Evolutionary conservation across 2,113 vertebrate species (phyloP).

Genomic region (Tachuris rubrigastra): DNA sequence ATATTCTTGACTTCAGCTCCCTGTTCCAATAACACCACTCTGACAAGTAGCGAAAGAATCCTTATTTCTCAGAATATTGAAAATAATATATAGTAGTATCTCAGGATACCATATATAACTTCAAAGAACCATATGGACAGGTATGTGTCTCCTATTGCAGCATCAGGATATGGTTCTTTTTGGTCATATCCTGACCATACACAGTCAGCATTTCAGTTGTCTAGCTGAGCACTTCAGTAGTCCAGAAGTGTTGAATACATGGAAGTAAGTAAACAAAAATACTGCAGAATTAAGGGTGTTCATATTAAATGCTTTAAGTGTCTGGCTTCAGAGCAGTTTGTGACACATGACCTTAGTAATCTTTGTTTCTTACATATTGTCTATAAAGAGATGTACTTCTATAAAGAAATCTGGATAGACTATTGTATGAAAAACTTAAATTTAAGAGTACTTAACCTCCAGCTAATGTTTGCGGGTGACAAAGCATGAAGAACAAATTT

Average conservation of each 20-base stretch:
- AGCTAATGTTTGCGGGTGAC: background rate
- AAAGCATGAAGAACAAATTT: background rate
- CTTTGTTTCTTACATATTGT: background rate
- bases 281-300: background rate
- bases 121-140: background rate
- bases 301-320: background rate
- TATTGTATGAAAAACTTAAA: background rate
- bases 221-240: background rate
- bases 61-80: background rate
- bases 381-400: background rate
- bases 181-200: background rate
- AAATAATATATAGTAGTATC: background rate
- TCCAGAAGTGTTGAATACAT: background rate
- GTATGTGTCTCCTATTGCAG: background rate
- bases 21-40: background rate
- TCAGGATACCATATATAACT: background rate
- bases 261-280: background rate
- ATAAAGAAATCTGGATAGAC: background rate
- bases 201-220: background rate
- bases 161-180: background rate
- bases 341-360: background rate
- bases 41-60: background rate
- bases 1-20: fast-evolving
- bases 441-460: background rate
- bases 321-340: background rate